Evolutionary conservation across 1,140 invertebrate genomes (phyloP), one percentile per base, ranked within the genome.

Genomic region (Lordiphosa clarofinis): DNA sequence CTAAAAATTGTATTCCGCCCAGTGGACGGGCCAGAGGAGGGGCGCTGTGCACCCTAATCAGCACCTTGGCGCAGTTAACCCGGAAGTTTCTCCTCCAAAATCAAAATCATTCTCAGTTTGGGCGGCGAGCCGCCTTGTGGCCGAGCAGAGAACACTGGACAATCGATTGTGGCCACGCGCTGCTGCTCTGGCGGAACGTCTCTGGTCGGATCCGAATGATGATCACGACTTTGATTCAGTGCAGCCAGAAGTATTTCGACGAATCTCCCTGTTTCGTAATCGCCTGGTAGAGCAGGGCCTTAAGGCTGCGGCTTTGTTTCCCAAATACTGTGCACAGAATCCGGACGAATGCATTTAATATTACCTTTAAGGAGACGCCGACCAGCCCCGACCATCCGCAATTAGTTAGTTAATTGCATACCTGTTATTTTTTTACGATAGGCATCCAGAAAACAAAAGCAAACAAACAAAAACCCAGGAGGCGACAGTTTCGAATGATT

Each of bases 101-200:
- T n/a, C n/a, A n/a, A n/a, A n/a, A n/a, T n/a, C 70, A 48, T 28
- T 88, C 84, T 48, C 88, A 89, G 59, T 87, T 64, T 94, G 1
- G 93, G 94, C 0, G 94, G 92, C 3, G 93, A 94, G 72, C n/a
- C n/a, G 93, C 91, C 0, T 93, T 94, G 42, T 94, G 93, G 93
- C 90, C 19, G 94, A 94, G 73, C 93, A 94, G 88, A 91, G 38
- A 89, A 89, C 89, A 91, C 73, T 94, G 48, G 93, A 93, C 66
- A 90, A 91, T 66, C 91, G 93, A 87, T 88, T 94, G 59, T 95
- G 94, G 94, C 94, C 93, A 10, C 89, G 94, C 42, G 91, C 92
- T 4, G 91, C 92, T 0, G 93, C 92, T 1, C 88, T 94, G 42
- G 94, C 91, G 4, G 94, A 92, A 90, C 91, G 92, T 60, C 60